Conservation (phyloP, 2,888 invertebrate genomes). For the Ectemnius continuus region DNA sequence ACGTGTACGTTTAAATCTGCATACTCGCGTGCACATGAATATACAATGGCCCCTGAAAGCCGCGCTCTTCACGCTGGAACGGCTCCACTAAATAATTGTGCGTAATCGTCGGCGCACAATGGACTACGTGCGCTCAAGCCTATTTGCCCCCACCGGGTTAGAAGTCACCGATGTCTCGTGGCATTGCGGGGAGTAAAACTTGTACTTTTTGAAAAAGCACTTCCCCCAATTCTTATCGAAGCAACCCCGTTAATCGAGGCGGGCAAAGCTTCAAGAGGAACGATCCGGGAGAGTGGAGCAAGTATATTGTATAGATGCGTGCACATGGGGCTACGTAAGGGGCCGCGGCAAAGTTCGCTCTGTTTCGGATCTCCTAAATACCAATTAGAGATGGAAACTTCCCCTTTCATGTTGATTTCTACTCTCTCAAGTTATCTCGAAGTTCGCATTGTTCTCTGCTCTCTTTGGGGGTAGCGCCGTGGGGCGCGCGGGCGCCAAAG, state of each 20-base stretch:
- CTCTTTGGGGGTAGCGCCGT: slow-evolving; percentile 50
- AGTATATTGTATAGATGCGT: slow-evolving; percentile 15
- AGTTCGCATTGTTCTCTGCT: slow-evolving; percentile 74
- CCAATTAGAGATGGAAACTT: slow-evolving; percentile 77
- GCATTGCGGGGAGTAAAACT: background rate
- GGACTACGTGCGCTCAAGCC: slow-evolving; percentile 8
- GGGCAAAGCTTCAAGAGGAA: too few species aligned
- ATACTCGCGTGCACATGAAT: slow-evolving; percentile 11
- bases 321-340: slow-evolving; percentile 30
- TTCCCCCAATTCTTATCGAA: background rate
- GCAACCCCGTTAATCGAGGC: background rate
- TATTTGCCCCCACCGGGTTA: slow-evolving; percentile 33
- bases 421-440: slow-evolving; percentile 72
- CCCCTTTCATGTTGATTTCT: slow-evolving; percentile 76
- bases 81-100: slow-evolving; percentile 4
- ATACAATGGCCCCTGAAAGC: slow-evolving; percentile 17
- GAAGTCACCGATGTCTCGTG: slow-evolving; percentile 15
- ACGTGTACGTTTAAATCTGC: slow-evolving; percentile 43
- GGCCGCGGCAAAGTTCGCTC: slow-evolving; percentile 63
- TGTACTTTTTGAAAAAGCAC: background rate
- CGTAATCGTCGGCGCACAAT: slow-evolving; percentile 3
- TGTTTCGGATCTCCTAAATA: slow-evolving; percentile 77
- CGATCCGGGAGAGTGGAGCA: background rate
- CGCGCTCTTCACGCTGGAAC: background rate
- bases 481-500: slow-evolving; percentile 42